Conservation (phyloP, 2,113 vertebrate genomes). For the Eubucco bourcierii region DNA sequence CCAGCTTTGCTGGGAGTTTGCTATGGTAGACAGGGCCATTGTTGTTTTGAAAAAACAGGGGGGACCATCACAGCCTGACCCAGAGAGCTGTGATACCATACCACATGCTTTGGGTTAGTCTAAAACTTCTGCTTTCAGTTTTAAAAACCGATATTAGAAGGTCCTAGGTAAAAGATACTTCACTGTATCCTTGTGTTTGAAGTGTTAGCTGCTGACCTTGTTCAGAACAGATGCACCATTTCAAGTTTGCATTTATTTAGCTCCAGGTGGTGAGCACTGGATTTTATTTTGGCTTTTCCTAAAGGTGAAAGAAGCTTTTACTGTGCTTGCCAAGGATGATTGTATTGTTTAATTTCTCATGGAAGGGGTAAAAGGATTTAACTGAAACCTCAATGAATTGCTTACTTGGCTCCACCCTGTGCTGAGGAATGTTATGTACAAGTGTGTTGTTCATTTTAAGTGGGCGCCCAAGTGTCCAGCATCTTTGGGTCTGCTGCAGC, state of each 20-base stretch:
- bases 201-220: not conserved
- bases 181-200: not conserved
- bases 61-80: not conserved
- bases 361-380: not conserved
- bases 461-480: not conserved
- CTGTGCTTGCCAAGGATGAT: not conserved
- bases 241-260: not conserved
- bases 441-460: not conserved
- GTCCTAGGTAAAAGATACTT: not conserved
- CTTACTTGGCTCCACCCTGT: not conserved
- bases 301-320: not conserved
- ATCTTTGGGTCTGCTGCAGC: too few relatives aligned
- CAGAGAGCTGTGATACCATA: not conserved
- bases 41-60: not conserved
- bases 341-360: not conserved
- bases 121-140: not conserved
- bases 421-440: fast-evolving
- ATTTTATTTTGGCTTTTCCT: not conserved
- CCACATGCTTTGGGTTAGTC: not conserved
- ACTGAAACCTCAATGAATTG: not conserved
- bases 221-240: not conserved
- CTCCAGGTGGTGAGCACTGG: not conserved
- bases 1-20: too few relatives aligned
- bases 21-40: too few relatives aligned
- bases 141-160: not conserved